Conservation (phyloP, 2,888 invertebrate species). For the Tiphia femorata region DNA sequence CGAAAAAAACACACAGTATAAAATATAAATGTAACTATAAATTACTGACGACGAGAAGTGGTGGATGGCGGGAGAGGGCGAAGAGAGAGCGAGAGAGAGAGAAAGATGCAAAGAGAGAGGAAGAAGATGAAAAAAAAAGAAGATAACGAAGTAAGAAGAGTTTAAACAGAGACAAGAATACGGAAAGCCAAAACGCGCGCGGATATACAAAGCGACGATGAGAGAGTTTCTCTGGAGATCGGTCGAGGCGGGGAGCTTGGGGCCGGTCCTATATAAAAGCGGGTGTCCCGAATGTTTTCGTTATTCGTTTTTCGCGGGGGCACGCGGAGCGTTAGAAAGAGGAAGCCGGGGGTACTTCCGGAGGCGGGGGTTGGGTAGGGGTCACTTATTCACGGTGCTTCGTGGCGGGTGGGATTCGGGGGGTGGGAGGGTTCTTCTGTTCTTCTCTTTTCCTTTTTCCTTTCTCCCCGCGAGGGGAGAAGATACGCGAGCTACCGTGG, state of each 20-base stretch:
- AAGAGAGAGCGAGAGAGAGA: neutral
- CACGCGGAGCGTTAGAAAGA: slow-evolving; percentile 1
- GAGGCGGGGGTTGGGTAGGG: neutral
- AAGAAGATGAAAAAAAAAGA: neutral
- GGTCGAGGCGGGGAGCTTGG: slow-evolving; percentile 12
- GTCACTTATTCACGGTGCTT: slow-evolving; percentile 41
- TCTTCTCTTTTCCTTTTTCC: slow-evolving; percentile 15
- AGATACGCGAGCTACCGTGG: neutral
- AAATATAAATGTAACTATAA: slow-evolving; percentile 36
- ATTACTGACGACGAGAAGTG: neutral
- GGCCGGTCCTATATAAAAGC: slow-evolving; percentile 13
- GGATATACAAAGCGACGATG: slow-evolving; percentile 16
- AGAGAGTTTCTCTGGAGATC: slow-evolving; percentile 14
- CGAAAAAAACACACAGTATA: slow-evolving; percentile 20
- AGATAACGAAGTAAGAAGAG: neutral
- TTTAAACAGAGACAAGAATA: neutral
- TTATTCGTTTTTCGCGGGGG: slow-evolving; percentile 4
- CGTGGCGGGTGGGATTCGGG: slow-evolving; percentile 21
- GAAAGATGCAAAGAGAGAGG: slow-evolving; percentile 11
- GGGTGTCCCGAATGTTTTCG: slow-evolving; percentile 24
- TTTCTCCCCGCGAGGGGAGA: slow-evolving; percentile 9
- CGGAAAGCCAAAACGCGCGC: slow-evolving; percentile 23
- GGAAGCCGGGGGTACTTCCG: slow-evolving; percentile 16
- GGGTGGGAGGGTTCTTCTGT: neutral
- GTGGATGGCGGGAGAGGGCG: neutral